Conservation (phyloP, 2,888 invertebrate genomes). For the Xylota segnis region DNA sequence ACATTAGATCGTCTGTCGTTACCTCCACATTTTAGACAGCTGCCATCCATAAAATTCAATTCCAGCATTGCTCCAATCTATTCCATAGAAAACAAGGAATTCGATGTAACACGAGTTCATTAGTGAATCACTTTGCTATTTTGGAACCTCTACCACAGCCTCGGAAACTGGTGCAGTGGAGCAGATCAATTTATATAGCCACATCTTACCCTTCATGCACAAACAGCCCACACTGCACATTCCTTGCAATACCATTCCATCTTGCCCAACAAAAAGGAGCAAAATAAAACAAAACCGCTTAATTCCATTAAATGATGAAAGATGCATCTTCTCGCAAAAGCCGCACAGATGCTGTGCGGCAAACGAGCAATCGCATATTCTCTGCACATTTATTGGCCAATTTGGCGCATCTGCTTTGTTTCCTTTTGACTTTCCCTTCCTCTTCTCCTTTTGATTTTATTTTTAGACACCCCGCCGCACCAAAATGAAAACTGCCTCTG, state of each 20-base stretch:
- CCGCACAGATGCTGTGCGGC: conserved; percentile 46
- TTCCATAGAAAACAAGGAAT: too few relatives aligned
- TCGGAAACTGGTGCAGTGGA: conserved; percentile 31
- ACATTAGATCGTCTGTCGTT: too few relatives aligned
- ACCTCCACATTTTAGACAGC: too few relatives aligned
- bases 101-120: neutral
- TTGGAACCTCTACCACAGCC: neutral
- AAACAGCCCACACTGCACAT: conserved; percentile 32
- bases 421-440: conserved; percentile 12
- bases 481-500: conserved; percentile 41
- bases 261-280: conserved; percentile 26
- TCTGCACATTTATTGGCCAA: conserved; percentile 72
- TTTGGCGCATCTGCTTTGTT: conserved; percentile 67
- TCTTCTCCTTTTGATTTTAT: conserved; percentile 36
- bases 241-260: conserved; percentile 4
- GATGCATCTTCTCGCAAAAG: conserved; percentile 46
- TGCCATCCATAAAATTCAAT: too few relatives aligned
- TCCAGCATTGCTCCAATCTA: too few relatives aligned
- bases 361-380: conserved; percentile 61
- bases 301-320: conserved; percentile 68
- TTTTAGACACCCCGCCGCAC: conserved; percentile 12
- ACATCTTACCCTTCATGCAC: neutral
- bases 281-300: conserved; percentile 39
- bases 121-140: neutral
- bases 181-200: conserved; percentile 29